Percentiles rank a stretch among this genome's conserved stretches.
These are phyloP conservation scores for Augochlora pura DNA, from an alignment of 1,140 invertebrate genomes.

Conservation along the genomic window DNA sequence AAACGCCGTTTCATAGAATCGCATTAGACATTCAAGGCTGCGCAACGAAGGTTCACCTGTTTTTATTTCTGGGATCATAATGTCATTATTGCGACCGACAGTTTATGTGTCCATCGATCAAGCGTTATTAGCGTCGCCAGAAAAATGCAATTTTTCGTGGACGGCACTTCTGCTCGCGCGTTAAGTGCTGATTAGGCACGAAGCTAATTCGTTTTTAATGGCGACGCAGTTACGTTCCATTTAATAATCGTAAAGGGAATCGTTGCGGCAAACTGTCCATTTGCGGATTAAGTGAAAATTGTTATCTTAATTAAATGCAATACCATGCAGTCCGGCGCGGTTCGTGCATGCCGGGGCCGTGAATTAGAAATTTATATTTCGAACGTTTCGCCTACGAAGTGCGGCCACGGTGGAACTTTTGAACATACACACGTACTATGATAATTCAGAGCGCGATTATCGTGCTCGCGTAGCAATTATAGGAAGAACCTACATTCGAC, in stretches of 20 bases:
- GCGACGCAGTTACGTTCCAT: too few relatives aligned
- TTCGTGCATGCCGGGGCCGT: background rate
- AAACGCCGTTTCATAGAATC: background rate
- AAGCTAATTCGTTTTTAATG: slow-evolving; percentile 7
- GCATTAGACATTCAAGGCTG: background rate
- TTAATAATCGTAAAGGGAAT: background rate
- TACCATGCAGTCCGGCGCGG: background rate
- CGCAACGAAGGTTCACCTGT: background rate
- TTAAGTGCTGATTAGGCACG: background rate
- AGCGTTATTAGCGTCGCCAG: background rate
- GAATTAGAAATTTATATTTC: background rate
- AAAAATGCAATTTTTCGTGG: background rate
- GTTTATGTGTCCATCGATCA: slow-evolving; percentile 3
- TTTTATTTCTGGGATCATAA: background rate
- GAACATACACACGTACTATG: too few relatives aligned
- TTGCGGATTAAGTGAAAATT: background rate
- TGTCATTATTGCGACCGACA: background rate
- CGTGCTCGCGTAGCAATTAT: too few relatives aligned
- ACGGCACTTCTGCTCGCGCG: too few relatives aligned
- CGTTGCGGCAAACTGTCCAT: too few relatives aligned
- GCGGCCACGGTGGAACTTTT: too few relatives aligned
- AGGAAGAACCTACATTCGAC: too few relatives aligned
- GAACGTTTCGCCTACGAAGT: too few relatives aligned
- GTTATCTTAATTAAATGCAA: background rate
- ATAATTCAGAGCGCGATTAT: too few relatives aligned